Evolutionary conservation across 1,140 invertebrate genomes (phyloP), one percentile per base, ranked within the genome.

Genomic region (Heliconius congener): DNA sequence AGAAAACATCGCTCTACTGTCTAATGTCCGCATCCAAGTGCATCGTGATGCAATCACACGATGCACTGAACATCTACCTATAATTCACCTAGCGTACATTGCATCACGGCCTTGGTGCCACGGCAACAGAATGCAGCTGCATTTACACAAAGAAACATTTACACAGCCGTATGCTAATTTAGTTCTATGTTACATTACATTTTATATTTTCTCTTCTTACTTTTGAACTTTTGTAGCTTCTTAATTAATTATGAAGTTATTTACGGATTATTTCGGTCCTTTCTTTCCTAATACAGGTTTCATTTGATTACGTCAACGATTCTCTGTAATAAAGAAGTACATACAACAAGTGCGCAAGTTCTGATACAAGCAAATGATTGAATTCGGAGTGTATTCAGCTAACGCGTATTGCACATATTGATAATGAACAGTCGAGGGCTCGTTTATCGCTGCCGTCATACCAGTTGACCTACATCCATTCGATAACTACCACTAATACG

Each of bases 401-500:
- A 77, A 77, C 81, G 77, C 80, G 77, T 83, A 84, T 87, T 86
- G 84, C 86, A 91, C 87, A 87, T 89, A 92, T 91, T 93, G 90
- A 93, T 94, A 91, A 93, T 93, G 86, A 90, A 91, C 87, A 83
- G 78, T 80, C 83, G 86, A 90, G 89, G 89, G 90, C 88, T 87
- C 87, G 84, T 91, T 92, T 91, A 93, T 93, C 91, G 91, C 87
- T 87, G 85, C 89, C 92, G 91, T 93, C 91, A 93, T 91, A 86
- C 88, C 86, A 88, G 85, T 89, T 93, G 93, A 94, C 93, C 93
- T 81, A 94, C 86, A 93, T 94, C 86, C 86, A 91, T 90, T 90
- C 91, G 89, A 92, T 92, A 85, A 84, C 83, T 84, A 88, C 86
- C 87, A 93, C 90, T 90, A 89, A 91, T 88, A 90, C 81, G 88